Base-by-base conservation (phyloP, 2,797 vertebrate genomes). In the Fundulus diaphanus region DNA sequence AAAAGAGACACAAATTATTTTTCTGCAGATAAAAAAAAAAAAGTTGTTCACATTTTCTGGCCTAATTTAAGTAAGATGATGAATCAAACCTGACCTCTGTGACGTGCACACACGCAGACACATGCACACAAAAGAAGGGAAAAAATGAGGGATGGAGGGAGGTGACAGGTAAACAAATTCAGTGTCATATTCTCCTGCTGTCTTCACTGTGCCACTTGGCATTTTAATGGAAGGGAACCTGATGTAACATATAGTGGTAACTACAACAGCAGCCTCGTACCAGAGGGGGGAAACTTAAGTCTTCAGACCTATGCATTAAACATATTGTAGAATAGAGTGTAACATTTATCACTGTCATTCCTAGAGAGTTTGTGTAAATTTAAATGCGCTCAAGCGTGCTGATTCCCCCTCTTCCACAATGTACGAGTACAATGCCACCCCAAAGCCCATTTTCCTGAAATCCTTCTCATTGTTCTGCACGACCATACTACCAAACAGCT, bases 241-340 rank as follows among this genome's bases (percentile, higher is more conserved):
- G 95, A 95, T 95, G 93, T 94, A 95, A 95, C 95, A 95, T 89
- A 95, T 92, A 94, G 92, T 93, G 92, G 93, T 94, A 94, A 94
- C 90, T 93, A 94, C 93, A 92, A 91, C 92, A 91, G 90, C 92
- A 86, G 93, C 94, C 91, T 91, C 92, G 87, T 93, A 94, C 93
- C 95, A 95, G 95, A 94, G 93, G 93, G 93, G 93, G 76, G 92
- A 95, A 95, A 95, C 95, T 95, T 96, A 95, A 96, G 95, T 95
- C 94, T 94, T 95, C 95, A 96, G 95, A 97, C 97, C 97, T 95
- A 98, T 96, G 96, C 96, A 97, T 98, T 98, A 98, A 99, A 99
- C 98, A 99, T 99, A 99, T 98, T 98, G 98, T 98, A 97, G 97
- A 97, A 96, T 98, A 98, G 97, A 97, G 97, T 98, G 96, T 97